These are phyloP conservation scores for Ophioninae sp. DNA, from an alignment of 2,888 invertebrate genomes.

Conservation along the genomic window DNA sequence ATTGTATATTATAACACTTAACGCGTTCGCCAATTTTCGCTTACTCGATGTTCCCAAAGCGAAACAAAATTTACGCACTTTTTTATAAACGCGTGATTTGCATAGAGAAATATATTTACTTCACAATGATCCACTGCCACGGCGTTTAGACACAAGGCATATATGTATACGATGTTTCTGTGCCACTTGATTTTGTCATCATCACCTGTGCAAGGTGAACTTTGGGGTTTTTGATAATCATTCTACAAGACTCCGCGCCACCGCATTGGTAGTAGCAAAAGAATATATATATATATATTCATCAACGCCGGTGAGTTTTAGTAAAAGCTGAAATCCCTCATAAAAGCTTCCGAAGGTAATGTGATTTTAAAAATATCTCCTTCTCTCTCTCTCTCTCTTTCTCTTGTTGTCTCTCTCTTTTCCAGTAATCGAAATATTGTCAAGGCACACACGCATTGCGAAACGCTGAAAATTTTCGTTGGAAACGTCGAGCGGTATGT, in stretches of 20 bases:
- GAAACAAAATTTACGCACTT: neutral
- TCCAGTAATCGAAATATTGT: constrained; percentile 21
- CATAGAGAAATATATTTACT: neutral
- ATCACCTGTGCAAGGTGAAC: constrained; percentile 24
- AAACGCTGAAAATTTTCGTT: constrained; percentile 19
- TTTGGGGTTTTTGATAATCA: constrained; percentile 8
- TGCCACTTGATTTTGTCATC: constrained; percentile 6
- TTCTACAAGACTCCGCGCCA: constrained; percentile 23
- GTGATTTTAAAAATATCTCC: neutral
- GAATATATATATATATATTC: constrained; percentile 1
- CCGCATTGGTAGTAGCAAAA: constrained; percentile 37
- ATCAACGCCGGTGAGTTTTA: neutral
- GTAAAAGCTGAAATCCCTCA: constrained; percentile 16
- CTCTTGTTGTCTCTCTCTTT: no score
- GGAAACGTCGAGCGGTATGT: neutral
- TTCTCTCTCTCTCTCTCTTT: neutral
- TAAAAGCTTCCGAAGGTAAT: neutral
- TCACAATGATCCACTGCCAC: neutral
- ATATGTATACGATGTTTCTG: neutral
- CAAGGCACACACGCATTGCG: constrained; percentile 42
- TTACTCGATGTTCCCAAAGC: neutral
- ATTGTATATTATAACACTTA: neutral
- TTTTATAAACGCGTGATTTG: neutral
- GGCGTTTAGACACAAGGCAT: constrained; percentile 1
- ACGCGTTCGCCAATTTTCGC: neutral